These are phyloP conservation scores for Gephyroberyx darwinii DNA, from an alignment of 2,797 vertebrate genomes.

Conservation along the genomic window DNA sequence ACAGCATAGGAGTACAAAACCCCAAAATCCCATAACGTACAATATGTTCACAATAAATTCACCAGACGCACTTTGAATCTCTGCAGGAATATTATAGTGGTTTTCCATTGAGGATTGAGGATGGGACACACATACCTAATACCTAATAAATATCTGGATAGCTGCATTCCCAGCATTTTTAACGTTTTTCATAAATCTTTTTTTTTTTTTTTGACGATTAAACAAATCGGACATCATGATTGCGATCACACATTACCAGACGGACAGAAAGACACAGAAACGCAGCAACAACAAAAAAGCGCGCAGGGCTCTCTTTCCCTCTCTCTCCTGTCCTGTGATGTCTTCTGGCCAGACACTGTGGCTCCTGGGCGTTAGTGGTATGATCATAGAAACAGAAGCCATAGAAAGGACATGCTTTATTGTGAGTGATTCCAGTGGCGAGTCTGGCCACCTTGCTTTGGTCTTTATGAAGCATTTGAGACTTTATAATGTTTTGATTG, in stretches of 20 bases:
- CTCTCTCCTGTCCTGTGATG: conserved; percentile 80
- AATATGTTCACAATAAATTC: no score
- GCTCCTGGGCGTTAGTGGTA: conserved; percentile 81
- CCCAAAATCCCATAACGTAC: no score
- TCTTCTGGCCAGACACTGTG: conserved; percentile 81
- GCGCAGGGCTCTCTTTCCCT: conserved; percentile 25
- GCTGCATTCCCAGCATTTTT: background rate
- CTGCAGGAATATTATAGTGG: no score
- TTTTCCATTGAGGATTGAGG: no score
- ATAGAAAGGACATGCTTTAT: conserved; percentile 77
- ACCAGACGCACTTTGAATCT: no score
- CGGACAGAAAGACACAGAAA: conserved; percentile 38
- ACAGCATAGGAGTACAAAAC: no score
- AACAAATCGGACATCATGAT: no score
- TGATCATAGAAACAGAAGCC: conserved; percentile 78
- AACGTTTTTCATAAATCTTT: conserved; percentile 5
- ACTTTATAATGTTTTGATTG: conserved; percentile 28
- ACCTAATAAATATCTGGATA: background rate
- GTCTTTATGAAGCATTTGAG: conserved; percentile 22
- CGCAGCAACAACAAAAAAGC: conserved; percentile 19
- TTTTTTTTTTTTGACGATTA: conserved; percentile 7
- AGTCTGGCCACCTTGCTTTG: conserved; percentile 48
- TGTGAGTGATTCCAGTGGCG: conserved; percentile 71
- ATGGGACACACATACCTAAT: no score
- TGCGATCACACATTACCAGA: background rate